A percentile compares a stretch with the other conserved stretches of the same genome.
phyloP scores from a whole-genome alignment of 92 coral and sea anemone genomes.

The Siderastrea radians region DNA sequence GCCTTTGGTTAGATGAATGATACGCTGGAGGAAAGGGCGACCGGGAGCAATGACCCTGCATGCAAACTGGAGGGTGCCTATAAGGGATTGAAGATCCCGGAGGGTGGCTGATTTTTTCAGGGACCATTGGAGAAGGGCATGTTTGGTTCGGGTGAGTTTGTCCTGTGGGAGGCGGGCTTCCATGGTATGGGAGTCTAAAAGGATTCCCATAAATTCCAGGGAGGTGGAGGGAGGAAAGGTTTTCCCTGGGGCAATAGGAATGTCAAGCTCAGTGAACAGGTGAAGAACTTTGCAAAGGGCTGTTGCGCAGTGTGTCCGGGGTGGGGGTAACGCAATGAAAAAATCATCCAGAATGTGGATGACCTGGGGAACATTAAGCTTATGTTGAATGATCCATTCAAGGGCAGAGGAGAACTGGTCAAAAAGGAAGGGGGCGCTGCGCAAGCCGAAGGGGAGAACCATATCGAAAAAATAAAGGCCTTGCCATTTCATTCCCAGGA shows the following conservation, averaged over 20 bases:
- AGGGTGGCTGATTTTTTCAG: conserved; percentile 2
- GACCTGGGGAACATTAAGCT: background rate
- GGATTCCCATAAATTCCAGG: conserved; percentile 6
- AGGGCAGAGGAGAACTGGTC: conserved; percentile 1
- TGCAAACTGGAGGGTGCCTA: background rate
- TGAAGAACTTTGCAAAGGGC: background rate
- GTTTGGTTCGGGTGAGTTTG: background rate
- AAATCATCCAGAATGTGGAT: background rate
- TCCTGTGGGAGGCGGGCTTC: background rate
- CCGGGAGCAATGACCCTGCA: too few species aligned
- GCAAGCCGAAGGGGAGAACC: background rate
- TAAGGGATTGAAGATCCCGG: background rate
- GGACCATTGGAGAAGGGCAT: background rate
- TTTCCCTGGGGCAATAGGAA: background rate
- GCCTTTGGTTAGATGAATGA: background rate
- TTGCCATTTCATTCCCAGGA: background rate
- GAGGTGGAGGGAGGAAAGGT: background rate
- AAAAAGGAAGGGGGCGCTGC: background rate
- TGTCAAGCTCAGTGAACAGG: background rate
- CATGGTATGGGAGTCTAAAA: background rate
- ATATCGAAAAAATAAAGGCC: background rate
- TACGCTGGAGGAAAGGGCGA: background rate
- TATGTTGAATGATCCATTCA: too few species aligned
- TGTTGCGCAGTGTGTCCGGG: background rate
- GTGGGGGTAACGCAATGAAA: background rate